Base-by-base conservation (phyloP, 2,888 invertebrate genomes). In the Leptogaster cylindrica region DNA sequence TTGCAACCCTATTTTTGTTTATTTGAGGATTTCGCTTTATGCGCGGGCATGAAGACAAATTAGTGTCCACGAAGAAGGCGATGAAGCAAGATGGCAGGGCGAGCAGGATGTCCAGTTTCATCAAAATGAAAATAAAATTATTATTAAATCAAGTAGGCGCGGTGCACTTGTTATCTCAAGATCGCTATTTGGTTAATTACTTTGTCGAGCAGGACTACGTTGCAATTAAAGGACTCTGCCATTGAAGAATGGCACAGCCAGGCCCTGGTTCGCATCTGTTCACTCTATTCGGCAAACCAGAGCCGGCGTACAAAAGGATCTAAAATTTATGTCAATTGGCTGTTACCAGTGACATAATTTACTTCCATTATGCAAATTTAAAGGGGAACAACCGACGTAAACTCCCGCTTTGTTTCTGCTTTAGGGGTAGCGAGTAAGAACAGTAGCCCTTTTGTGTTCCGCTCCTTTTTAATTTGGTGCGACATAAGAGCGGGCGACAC, bases 291-390 rank as follows among this genome's bases (percentile, higher is more conserved):
- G 28, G 14, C 12, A 27, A 10, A 33, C 36, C 36, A 48, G 41
- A 39, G 46, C 20, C 5, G 46, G 46, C 23, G 39, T 41, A 48
- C 25, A 63, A 61, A 67, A 67, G 67, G 55, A 55, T n/a, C 33
- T 46, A 14, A 55, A 69, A 69, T 69, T 69, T 69, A 69, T 69
- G 69, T 69, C 69, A 69, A 69, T 66, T 69, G 69, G 65, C 65
- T 69, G 64, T 69, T 69, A 67, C 69, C 69, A 69, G 69, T 69
- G 69, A 69, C 69, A 69, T 69, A 69, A 69, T 69, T 69, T 69
- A 69, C 69, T 67, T 69, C 69, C 69, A 69, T 69, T 69, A 69
- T 69, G 69, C 67, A 69, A 69, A 69, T 69, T 67, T 67, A 65
- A 67, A 69, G 67, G 66, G 58, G 67, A 64, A 66, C 66, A 69